Evolutionary conservation across 2,888 invertebrate genomes (phyloP).

Genomic region (Abscondita cerata): DNA sequence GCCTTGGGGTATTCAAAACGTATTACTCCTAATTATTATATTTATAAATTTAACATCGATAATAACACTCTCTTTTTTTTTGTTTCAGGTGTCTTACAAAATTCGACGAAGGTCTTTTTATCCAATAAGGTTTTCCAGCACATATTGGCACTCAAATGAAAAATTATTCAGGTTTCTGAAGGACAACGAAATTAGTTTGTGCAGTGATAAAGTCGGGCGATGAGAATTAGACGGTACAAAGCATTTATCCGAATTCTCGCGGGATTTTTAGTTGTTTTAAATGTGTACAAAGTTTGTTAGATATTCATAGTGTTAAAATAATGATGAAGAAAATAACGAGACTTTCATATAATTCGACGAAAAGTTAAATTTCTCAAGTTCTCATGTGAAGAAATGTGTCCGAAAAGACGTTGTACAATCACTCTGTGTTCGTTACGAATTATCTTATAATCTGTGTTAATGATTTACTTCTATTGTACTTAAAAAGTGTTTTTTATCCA

Average conservation of each 20-base stretch:
- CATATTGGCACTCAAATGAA: constrained; percentile 16
- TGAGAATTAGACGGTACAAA: constrained; percentile 23
- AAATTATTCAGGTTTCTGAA: constrained; percentile 43
- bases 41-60: neutral
- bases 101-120: neutral
- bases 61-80: constrained; percentile 24
- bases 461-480: constrained; percentile 30
- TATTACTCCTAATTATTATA: constrained; percentile 6
- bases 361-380: constrained; percentile 27
- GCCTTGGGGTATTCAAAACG: constrained; percentile 25
- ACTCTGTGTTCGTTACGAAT: constrained; percentile 34
- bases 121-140: constrained; percentile 4
- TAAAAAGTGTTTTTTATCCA: constrained; percentile 29
- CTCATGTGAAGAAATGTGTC: constrained; percentile 28
- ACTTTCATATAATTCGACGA: constrained; percentile 24
- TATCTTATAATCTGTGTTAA: constrained; percentile 30
- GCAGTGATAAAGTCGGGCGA: constrained; percentile 44
- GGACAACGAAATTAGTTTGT: constrained; percentile 48
- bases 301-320: constrained; percentile 33
- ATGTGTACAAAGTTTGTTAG: constrained; percentile 41
- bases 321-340: too few species aligned
- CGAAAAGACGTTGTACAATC: constrained; percentile 31
- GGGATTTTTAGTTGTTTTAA: constrained; percentile 27
- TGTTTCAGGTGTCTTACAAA: constrained; percentile 42
- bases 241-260: constrained; percentile 23